Conservation (phyloP, 2,113 vertebrate species). For the Platysteira castanea region DNA sequence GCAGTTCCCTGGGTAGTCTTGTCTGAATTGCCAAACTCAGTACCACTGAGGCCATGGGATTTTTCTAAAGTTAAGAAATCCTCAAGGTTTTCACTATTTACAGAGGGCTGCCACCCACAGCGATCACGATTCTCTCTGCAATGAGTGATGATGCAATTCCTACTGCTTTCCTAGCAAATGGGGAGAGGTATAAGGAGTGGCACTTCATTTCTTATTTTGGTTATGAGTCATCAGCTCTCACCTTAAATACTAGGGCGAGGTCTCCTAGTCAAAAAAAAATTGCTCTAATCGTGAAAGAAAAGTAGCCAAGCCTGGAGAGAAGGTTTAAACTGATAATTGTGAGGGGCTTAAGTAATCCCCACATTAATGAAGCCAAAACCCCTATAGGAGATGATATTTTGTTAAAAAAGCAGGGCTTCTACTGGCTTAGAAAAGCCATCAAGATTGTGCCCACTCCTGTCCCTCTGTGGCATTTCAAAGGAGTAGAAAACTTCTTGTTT, state of each 20-base stretch:
- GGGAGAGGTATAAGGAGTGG: background rate
- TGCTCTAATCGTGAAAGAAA: background rate
- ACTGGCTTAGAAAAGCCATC: background rate
- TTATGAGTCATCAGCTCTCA: background rate
- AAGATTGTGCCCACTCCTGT: too few relatives aligned
- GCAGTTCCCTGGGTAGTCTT: background rate
- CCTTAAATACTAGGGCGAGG: background rate
- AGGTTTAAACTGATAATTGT: background rate
- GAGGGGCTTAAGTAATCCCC: background rate
- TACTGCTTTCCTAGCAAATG: background rate
- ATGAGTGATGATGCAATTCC: background rate
- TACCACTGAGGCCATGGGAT: background rate
- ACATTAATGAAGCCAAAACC: background rate
- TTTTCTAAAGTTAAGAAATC: background rate
- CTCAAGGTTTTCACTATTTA: background rate
- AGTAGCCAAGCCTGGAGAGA: background rate
- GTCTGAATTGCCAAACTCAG: fast-evolving
- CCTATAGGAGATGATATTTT: background rate
- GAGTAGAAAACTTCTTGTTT: background rate
- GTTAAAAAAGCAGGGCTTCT: background rate
- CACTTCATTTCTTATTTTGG: background rate
- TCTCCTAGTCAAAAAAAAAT: background rate
- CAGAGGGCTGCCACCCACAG: background rate
- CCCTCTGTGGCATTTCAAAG: background rate
- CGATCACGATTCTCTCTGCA: background rate